These are phyloP conservation scores for Python bivittatus DNA, from an alignment of 2,113 vertebrate species.

Conservation along the genomic window DNA sequence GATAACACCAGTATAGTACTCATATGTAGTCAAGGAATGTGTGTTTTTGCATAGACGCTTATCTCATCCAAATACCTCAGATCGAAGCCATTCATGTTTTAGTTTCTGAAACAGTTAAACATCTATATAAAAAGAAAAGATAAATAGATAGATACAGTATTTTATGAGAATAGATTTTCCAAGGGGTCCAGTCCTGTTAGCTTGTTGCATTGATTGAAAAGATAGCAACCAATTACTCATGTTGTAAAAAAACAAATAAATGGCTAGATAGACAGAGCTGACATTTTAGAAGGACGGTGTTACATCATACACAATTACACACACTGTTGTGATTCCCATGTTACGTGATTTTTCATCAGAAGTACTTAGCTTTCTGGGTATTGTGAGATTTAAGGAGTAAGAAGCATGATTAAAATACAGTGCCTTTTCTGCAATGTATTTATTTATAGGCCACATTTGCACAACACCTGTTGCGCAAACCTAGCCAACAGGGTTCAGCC, in stretches of 20 bases:
- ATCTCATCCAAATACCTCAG: neutral
- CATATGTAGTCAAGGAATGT: neutral
- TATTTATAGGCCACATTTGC: neutral
- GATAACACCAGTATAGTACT: neutral
- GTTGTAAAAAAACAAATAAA: neutral
- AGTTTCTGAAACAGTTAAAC: constrained; percentile 8
- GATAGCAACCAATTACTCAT: neutral
- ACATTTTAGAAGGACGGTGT: neutral
- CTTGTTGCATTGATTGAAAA: constrained; percentile 12
- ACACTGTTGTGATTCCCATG: neutral
- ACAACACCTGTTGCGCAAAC: neutral
- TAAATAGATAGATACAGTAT: neutral
- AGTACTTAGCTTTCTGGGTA: neutral
- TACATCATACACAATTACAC: neutral
- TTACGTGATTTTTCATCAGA: neutral
- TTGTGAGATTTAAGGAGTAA: neutral
- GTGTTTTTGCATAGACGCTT: neutral
- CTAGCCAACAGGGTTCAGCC: neutral
- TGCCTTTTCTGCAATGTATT: neutral
- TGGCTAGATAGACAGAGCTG: neutral
- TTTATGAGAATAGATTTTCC: constrained; percentile 13
- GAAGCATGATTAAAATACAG: neutral
- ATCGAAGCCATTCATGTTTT: neutral
- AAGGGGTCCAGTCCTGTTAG: neutral
- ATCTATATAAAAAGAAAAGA: neutral